phyloP scores from a whole-genome alignment of 2,113 vertebrate genomes.

The Calyptomena viridis region DNA sequence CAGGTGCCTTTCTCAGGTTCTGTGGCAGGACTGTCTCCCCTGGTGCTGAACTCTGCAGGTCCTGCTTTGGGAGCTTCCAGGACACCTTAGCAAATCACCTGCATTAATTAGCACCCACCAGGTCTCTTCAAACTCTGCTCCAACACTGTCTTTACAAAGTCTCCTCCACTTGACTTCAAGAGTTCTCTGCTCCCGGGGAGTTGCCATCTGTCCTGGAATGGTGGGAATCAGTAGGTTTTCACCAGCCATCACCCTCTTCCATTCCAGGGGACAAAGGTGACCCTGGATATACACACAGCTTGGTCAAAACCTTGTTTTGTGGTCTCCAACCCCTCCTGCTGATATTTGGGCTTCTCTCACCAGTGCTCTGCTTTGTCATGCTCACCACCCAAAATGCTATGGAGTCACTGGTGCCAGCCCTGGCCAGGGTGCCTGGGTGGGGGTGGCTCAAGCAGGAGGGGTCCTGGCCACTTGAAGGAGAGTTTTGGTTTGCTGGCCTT shows the following conservation, averaged over 20 bases:
- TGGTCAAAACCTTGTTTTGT: not conserved
- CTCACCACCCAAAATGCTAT: not conserved
- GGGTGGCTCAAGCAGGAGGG: not conserved
- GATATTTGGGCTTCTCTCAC: not conserved
- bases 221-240: not conserved
- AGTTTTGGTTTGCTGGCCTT: not conserved
- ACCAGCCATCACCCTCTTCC: not conserved
- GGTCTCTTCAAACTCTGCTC: not conserved
- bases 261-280: not conserved
- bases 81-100: not conserved
- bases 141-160: not conserved
- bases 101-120: too few relatives aligned
- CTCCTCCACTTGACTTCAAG: rapidly evolving
- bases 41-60: not conserved
- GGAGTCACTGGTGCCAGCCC: not conserved
- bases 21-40: not conserved
- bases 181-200: not conserved
- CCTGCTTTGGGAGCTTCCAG: not conserved
- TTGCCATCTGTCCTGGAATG: not conserved
- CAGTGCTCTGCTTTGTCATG: not conserved
- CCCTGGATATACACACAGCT: not conserved
- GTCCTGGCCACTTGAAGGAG: not conserved
- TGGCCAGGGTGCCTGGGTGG: rapidly evolving
- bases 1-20: not conserved
- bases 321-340: not conserved